phyloP scores from a whole-genome alignment of 2,888 invertebrate genomes.

The Aproaerema taeniolella region DNA sequence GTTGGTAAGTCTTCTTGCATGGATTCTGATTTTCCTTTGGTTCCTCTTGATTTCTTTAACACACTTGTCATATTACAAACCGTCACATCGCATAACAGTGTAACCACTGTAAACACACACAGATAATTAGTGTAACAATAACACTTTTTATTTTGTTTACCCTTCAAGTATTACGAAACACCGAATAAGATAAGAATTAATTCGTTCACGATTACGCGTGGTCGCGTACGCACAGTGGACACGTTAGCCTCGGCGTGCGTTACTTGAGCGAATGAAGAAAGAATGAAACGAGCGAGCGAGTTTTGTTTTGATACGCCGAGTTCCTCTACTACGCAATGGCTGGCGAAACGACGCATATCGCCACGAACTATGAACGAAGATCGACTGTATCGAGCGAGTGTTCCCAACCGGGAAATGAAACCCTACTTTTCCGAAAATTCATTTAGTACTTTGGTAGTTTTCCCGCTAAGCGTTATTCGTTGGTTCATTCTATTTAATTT shows the following conservation, averaged over 20 bases:
- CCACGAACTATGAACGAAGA: no score
- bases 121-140: not conserved
- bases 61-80: conserved; percentile 65
- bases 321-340: conserved; percentile 1
- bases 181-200: conserved; percentile 7
- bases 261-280: conserved; percentile 12
- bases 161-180: conserved; percentile 13
- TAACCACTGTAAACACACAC: not conserved
- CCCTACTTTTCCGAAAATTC: no score
- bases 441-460: no score
- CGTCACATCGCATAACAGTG: conserved; percentile 55
- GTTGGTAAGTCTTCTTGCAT: conserved; percentile 71
- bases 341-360: conserved; percentile 4
- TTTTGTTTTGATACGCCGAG: not conserved
- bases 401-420: no score
- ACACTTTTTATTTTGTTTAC: conserved; percentile 15
- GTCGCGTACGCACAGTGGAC: conserved; percentile 6
- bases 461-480: no score
- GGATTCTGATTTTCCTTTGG: conserved; percentile 72
- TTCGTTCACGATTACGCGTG: conserved; percentile 1
- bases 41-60: conserved; percentile 67
- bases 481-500: no score
- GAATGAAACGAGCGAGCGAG: not conserved
- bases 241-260: conserved; percentile 8
- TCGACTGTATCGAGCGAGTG: no score